Conservation (phyloP, 1,140 invertebrate genomes). For the Hestina assimilis region DNA sequence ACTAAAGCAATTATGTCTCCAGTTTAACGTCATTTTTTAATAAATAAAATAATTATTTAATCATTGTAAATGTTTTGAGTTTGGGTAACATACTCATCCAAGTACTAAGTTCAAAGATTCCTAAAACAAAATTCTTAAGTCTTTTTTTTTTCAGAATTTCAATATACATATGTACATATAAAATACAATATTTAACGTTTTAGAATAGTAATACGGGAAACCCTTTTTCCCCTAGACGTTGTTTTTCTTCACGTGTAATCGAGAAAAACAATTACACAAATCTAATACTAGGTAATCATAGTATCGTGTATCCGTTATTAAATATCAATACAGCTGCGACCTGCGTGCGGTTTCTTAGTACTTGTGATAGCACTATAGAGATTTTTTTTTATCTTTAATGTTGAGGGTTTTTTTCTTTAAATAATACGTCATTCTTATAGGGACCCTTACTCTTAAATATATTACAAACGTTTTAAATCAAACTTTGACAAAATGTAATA, state of each 20-base stretch:
- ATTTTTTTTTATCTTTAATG: background rate
- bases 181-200: background rate
- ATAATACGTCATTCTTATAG: no score
- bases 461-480: no score
- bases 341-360: background rate
- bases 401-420: no score
- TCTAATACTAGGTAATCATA: slow-evolving; percentile 11
- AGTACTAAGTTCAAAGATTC: background rate
- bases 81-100: no score
- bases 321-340: background rate
- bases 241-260: slow-evolving; percentile 11
- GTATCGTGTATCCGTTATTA: slow-evolving; percentile 18
- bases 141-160: no score
- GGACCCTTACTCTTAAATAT: no score
- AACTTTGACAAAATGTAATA: no score
- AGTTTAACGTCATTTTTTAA: no score
- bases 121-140: no score
- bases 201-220: slow-evolving; percentile 1
- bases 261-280: background rate
- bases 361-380: background rate
- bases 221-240: slow-evolving; percentile 1
- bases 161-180: background rate
- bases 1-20: no score
- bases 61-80: no score
- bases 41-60: no score